Conservation (phyloP, 2,113 vertebrate genomes). For the Poicephalus meyeri region DNA sequence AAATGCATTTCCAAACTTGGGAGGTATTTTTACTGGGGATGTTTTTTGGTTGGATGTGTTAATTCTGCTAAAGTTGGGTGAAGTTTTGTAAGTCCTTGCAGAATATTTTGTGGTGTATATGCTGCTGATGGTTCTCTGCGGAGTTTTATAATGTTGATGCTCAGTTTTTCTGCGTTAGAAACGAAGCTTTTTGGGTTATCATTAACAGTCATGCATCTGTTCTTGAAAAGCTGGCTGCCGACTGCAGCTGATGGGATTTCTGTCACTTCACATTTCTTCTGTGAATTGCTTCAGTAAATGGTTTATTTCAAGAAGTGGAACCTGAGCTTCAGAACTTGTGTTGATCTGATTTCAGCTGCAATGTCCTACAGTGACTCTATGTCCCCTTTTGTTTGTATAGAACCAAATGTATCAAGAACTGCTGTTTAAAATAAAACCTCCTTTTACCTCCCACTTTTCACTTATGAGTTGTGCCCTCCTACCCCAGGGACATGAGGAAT, state of each 20-base stretch:
- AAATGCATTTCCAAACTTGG: neutral
- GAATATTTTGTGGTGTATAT: neutral
- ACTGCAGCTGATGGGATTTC: neutral
- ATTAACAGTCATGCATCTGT: neutral
- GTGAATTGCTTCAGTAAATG: neutral
- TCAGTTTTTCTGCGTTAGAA: neutral
- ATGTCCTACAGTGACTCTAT: fast-evolving
- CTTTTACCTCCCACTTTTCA: neutral
- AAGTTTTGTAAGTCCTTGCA: neutral
- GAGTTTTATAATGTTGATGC: neutral
- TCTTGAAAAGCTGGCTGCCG: neutral
- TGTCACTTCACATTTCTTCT: neutral
- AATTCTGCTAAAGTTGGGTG: neutral
- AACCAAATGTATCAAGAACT: neutral
- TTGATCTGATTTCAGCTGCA: neutral
- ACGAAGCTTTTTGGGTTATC: neutral
- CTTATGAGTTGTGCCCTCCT: neutral
- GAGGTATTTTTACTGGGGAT: neutral
- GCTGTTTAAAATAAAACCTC: neutral
- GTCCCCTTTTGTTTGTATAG: neutral
- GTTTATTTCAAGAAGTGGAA: neutral
- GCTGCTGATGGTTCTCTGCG: neutral
- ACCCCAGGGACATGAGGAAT: neutral
- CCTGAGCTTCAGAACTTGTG: neutral
- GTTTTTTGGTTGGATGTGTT: neutral